Evolutionary conservation across 1,140 invertebrate species (phyloP).

Genomic region (Anadara kagoshimensis): DNA sequence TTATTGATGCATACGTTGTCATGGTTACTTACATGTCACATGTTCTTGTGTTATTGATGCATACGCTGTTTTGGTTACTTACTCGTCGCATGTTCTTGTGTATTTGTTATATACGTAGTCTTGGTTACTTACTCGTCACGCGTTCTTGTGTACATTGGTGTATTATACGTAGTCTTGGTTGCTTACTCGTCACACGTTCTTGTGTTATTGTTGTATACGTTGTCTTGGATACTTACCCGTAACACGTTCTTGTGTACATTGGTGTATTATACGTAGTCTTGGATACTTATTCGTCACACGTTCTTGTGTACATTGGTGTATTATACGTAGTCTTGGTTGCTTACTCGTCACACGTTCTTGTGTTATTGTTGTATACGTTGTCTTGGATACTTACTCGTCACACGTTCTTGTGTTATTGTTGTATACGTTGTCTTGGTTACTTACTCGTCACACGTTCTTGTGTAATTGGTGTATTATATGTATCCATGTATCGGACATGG

Average conservation of each 20-base stretch:
- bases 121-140: background rate
- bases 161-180: background rate
- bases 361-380: too few relatives aligned
- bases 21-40: conserved; percentile 10
- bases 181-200: conserved; percentile 18
- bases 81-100: too few relatives aligned
- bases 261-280: conserved; percentile 15
- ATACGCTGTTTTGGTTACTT: too few relatives aligned
- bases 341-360: background rate
- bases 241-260: conserved; percentile 10
- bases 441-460: conserved; percentile 17
- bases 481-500: too few relatives aligned
- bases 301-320: background rate
- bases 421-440: background rate
- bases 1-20: conserved; percentile 9
- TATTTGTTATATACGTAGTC: too few relatives aligned
- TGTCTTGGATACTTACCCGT: conserved; percentile 13
- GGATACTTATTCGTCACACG: conserved; percentile 1
- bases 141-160: too few relatives aligned
- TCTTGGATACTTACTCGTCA: too few relatives aligned
- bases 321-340: conserved; percentile 16
- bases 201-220: conserved; percentile 13
- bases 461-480: too few relatives aligned
- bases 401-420: too few relatives aligned
- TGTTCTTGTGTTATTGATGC: too few relatives aligned